phyloP scores from a whole-genome alignment of 1,140 invertebrate species.

The Atopsyche davidsoni region DNA sequence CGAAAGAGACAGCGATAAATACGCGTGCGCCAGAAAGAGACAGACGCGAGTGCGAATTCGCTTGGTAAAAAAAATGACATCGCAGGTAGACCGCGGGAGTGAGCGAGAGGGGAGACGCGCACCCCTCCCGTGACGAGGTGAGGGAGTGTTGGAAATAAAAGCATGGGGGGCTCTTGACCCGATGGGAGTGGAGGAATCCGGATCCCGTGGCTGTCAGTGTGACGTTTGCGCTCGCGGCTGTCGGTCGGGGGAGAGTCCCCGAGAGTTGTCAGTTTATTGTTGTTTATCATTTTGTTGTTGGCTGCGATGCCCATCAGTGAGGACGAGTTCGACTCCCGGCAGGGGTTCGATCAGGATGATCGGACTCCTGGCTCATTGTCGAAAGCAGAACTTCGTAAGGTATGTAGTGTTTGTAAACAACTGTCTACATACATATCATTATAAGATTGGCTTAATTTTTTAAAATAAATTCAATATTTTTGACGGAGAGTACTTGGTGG shows the following conservation, averaged over 20 bases:
- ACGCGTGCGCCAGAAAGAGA: background rate
- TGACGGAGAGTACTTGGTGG: too few species aligned
- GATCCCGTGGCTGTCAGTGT: slow-evolving; percentile 22
- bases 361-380: slow-evolving; percentile 20
- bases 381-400: slow-evolving; percentile 31
- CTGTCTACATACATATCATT: too few species aligned
- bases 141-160: background rate
- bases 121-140: background rate
- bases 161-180: slow-evolving; percentile 5
- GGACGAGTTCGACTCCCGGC: slow-evolving; percentile 28
- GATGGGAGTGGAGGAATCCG: slow-evolving; percentile 9
- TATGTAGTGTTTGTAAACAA: slow-evolving; percentile 14
- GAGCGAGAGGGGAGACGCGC: background rate
- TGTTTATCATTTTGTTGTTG: background rate
- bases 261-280: background rate
- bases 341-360: slow-evolving; percentile 15
- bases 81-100: slow-evolving; percentile 10
- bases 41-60: slow-evolving; percentile 5
- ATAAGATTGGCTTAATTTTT: too few species aligned
- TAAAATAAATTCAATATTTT: too few species aligned
- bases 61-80: background rate
- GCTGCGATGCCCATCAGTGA: slow-evolving; percentile 30
- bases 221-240: slow-evolving; percentile 15
- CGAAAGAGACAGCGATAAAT: slow-evolving; percentile 8
- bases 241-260: background rate